Base-by-base conservation (phyloP, 1,140 invertebrate genomes). In the Schlechtendalia chinensis region DNA sequence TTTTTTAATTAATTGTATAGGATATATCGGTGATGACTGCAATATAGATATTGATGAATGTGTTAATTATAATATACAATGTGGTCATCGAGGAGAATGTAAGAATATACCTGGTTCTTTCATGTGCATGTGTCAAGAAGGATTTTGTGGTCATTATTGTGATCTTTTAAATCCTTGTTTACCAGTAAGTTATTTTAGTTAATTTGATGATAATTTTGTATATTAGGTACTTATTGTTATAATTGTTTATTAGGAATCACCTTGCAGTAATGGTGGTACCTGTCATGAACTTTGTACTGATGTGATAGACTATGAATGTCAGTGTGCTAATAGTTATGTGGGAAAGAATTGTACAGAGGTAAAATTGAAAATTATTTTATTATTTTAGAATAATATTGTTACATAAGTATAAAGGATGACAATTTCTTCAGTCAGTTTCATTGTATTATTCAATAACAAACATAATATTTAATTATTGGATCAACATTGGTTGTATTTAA, bases 271-370 rank as follows among this genome's bases (percentile, higher is more conserved):
- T 85, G 90, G 89, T n/a, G 92, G 90, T 0, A 87, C 84, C 8
- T 94, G 93, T 84, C 83, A 86, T 79, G 88, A 90, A 82, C 85
- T 85, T n/a, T 94, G 93, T 83, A 86, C 85, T 45, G 85, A 87
- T 59, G 84, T 84, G 54, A 85, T 88, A 1, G 89, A 89, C 83
- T 94, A 93, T 86, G 84, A 84, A 53, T 94, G 93, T 85, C 84
- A 87, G 11, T 94, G 93, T 85, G 84, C 87, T 4, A 85, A 86
- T 50, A 89, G 89, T 77, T 93, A 89, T 84, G 87, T 83, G 16
- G 93, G 93, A 74, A 89, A 89, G 84, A 92, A 93, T 86, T 94
- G 93, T 85, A 89, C 90, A 29, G 88, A 89, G 86, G 91, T 91
- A 85, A 87, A 29, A 12, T 12, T 50, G 47, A 50, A 50, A 6